Conservation (phyloP, 2,888 invertebrate species). For the Sturmia bella region DNA sequence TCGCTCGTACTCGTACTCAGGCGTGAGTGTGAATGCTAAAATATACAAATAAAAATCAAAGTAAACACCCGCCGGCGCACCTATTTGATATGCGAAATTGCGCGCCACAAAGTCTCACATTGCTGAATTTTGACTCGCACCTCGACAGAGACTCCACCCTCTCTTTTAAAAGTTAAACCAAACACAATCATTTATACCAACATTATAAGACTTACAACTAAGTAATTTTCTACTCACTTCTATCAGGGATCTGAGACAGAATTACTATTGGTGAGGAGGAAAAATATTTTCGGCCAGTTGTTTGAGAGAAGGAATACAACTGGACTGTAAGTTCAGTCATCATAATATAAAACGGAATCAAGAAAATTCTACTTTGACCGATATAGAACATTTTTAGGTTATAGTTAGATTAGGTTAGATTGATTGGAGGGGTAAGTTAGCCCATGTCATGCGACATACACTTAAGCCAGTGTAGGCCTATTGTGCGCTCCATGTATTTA, state of each 20-base stretch:
- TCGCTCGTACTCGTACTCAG: not conserved
- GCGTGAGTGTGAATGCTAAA: constrained; percentile 23
- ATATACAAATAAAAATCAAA: constrained; percentile 65
- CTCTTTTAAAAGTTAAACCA: constrained; percentile 46
- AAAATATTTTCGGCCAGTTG: constrained; percentile 19
- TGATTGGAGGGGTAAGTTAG: too few species aligned
- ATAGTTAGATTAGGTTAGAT: too few species aligned
- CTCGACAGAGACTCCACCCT: constrained; percentile 65
- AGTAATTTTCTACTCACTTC: constrained; percentile 28
- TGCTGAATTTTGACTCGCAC: constrained; percentile 56
- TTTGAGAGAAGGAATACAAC: not conserved
- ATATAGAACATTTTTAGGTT: too few species aligned
- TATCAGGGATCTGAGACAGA: constrained; percentile 19
- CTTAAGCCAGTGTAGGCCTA: too few species aligned
- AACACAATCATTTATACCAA: constrained; percentile 63
- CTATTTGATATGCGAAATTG: constrained; percentile 71
- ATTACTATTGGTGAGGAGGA: constrained; percentile 7
- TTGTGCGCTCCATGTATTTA: too few species aligned
- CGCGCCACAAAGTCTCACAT: constrained; percentile 71
- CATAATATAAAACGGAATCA: too few species aligned
- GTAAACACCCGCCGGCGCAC: constrained; percentile 69
- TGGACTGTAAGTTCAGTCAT: too few species aligned
- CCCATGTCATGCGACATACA: too few species aligned
- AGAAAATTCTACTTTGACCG: too few species aligned
- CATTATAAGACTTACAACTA: constrained; percentile 32